Percentiles rank a stretch among this genome's conserved stretches.
These are phyloP conservation scores for Menura novaehollandiae DNA, from an alignment of 2,113 vertebrate genomes.

Conservation along the genomic window DNA sequence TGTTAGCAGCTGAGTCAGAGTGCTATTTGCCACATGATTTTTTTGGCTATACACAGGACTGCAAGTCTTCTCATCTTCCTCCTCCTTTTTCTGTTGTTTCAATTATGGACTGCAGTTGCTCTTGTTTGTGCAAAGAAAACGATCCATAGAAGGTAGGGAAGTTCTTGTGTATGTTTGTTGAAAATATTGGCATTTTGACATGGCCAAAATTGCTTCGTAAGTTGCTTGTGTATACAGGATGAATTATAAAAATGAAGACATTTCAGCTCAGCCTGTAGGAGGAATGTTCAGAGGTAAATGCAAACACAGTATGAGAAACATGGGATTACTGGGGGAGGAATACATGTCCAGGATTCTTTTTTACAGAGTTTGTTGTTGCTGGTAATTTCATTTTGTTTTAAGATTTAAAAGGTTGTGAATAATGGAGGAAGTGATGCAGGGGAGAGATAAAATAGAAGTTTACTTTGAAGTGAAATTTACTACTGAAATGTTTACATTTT, in stretches of 20 bases:
- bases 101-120: slow-evolving; percentile 29
- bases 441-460: slow-evolving; percentile 45
- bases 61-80: slow-evolving; percentile 27
- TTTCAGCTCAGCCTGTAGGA: not conserved
- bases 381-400: slow-evolving; percentile 41
- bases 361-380: not conserved
- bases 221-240: not conserved
- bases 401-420: slow-evolving; percentile 42
- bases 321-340: not conserved
- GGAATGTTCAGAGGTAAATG: not conserved
- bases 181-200: slow-evolving; percentile 41
- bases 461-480: slow-evolving; percentile 54
- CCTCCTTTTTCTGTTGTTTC: slow-evolving; percentile 32
- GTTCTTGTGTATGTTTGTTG: not conserved
- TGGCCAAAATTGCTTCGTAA: not conserved
- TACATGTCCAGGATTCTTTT: not conserved
- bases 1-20: slow-evolving; percentile 52
- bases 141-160: slow-evolving; percentile 34
- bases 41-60: not conserved
- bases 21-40: slow-evolving; percentile 25
- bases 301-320: not conserved
- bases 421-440: slow-evolving; percentile 50
- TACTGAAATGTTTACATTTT: slow-evolving; percentile 52
- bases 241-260: slow-evolving; percentile 5
- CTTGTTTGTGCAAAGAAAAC: slow-evolving; percentile 47